Conservation (phyloP, 1,140 invertebrate genomes). For the Riptortus pedestris region DNA sequence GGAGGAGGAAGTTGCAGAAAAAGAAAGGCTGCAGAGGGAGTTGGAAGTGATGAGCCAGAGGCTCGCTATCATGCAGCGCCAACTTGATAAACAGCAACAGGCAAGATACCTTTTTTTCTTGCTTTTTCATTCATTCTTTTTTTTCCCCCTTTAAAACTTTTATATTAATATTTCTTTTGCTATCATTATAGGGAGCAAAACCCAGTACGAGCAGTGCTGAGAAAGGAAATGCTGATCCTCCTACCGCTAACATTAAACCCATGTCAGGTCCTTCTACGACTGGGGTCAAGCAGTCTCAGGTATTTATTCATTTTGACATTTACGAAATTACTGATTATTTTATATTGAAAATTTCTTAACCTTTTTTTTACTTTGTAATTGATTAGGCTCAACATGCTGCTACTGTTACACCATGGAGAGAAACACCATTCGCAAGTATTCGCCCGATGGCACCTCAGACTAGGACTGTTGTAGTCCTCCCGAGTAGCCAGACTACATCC, state of each 20-base stretch:
- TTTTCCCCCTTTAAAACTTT: not conserved
- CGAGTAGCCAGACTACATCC: constrained; percentile 45
- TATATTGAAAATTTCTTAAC: no score
- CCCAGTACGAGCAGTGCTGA: constrained; percentile 53
- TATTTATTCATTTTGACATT: no score
- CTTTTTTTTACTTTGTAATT: no score
- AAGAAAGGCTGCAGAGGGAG: constrained; percentile 50
- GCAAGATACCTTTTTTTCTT: not conserved
- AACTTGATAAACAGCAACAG: constrained; percentile 54
- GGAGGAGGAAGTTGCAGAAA: constrained; percentile 51
- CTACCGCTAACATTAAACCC: constrained; percentile 86
- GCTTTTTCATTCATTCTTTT: not conserved
- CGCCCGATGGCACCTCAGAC: constrained; percentile 66
- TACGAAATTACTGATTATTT: no score
- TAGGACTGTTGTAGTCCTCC: constrained; percentile 67
- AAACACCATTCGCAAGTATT: constrained; percentile 79
- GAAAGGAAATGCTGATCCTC: constrained; percentile 62
- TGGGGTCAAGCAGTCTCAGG: constrained; percentile 36
- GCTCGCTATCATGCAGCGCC: constrained; percentile 63
- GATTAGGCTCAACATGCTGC: constrained; percentile 31
- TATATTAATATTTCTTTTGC: no score
- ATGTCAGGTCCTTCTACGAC: constrained; percentile 59
- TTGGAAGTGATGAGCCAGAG: constrained; percentile 64
- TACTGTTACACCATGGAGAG: constrained; percentile 37
- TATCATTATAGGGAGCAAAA: constrained; percentile 51